Evolutionary conservation across 2,888 invertebrate species (phyloP), one percentile per base, ranked within the genome.

Genomic region (Harpalus rufipes): DNA sequence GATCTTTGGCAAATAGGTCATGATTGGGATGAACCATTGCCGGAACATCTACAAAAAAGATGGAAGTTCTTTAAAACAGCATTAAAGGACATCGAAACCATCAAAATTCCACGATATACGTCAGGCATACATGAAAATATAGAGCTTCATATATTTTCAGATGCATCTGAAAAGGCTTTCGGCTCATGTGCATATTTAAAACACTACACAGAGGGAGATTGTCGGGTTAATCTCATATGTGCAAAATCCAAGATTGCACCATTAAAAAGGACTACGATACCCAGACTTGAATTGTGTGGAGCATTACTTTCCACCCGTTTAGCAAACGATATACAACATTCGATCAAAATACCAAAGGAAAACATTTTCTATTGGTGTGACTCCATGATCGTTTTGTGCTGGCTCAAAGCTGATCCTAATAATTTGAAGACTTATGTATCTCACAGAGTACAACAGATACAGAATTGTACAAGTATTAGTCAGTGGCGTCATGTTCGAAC

Each of bases 41-140:
- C 56, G 5, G 6, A 32, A 32, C 32, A 32, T 14, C 56, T 56
- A 14, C 56, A 56, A 56, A n/a, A 12, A 56, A 56, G n/a, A 56
- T 56, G 56, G 56, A 56, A 56, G 10, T 14, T 4, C 10, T 56
- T 51, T n/a, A 51, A 51, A n/a, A n/a, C 8, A 51, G n/a, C 51
- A 51, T 51, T 56, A 14, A 12, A 56, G n/a, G 12, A 56, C 12
- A 14, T 56, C 10, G 56, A n/a, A 56, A 56, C 10, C 56, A 56
- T 56, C 6, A 14, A 56, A 56, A 56, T 56, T 56, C 8, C 56
- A 3, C 56, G 56, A n/a, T 56, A 56, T 56, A 56, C n/a, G n/a
- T 14, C 56, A 56, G 56, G 56, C n/a, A 56, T n/a, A 56, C 56
- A 56, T 14, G 56, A 56, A n/a, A 12, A 56, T 56, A 14, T 56